phyloP scores from a whole-genome alignment of 2,113 vertebrate species.

The Saccopteryx leptura region DNA sequence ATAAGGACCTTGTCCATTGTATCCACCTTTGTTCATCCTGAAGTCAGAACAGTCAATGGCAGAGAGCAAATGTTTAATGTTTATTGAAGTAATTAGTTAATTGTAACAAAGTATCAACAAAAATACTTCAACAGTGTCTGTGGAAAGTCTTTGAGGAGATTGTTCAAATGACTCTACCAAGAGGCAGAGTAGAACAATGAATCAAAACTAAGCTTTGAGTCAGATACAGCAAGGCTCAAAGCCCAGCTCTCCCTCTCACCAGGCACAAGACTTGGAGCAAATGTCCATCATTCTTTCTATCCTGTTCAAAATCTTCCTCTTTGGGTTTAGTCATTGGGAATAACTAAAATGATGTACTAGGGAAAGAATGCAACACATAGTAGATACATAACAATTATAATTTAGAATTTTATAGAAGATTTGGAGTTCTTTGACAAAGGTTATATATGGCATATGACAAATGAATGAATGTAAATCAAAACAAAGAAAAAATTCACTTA shows the following conservation, averaged over 20 bases:
- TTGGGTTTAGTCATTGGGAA: background rate
- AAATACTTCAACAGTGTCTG: background rate
- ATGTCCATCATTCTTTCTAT: background rate
- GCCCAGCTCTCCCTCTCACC: background rate
- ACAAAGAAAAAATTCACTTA: constrained; percentile 49
- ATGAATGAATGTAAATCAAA: constrained; percentile 41
- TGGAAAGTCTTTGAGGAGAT: background rate
- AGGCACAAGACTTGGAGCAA: background rate
- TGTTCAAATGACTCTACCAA: background rate
- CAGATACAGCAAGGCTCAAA: background rate
- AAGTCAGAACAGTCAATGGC: background rate
- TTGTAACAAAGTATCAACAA: background rate
- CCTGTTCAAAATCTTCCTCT: background rate
- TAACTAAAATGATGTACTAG: background rate
- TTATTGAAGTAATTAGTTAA: constrained; percentile 8
- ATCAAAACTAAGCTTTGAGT: constrained; percentile 12
- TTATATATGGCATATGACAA: background rate
- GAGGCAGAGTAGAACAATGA: background rate
- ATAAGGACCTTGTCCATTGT: background rate
- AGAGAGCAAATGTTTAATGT: background rate
- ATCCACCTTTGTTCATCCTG: background rate
- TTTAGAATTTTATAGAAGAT: constrained; percentile 25
- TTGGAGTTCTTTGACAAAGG: constrained; percentile 20
- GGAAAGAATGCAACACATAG: background rate
- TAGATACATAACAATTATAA: background rate